Evolutionary conservation across 2,888 invertebrate genomes (phyloP).

Genomic region (Coenonympha glycerion): DNA sequence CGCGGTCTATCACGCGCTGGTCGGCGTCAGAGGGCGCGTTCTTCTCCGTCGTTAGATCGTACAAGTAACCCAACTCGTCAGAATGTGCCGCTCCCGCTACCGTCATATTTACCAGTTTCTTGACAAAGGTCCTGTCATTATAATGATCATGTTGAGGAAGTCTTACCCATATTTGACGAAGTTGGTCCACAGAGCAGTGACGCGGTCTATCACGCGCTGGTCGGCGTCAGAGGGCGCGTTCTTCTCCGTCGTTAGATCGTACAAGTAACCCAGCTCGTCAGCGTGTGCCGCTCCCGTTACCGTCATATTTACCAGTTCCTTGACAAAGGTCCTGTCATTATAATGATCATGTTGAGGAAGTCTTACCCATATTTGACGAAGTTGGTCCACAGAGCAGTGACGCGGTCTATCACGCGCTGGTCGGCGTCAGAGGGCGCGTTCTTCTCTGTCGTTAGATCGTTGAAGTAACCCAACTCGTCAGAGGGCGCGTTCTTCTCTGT

Average conservation of each 20-base stretch:
- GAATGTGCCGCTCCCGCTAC: too few relatives aligned
- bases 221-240: constrained; percentile 33
- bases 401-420: constrained; percentile 38
- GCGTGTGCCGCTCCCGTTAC: constrained; percentile 35
- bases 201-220: constrained; percentile 38
- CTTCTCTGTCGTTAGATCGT: constrained; percentile 29
- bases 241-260: constrained; percentile 29
- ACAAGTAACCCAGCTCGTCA: constrained; percentile 44
- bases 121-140: too few relatives aligned
- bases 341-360: too few relatives aligned
- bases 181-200: constrained; percentile 40
- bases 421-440: constrained; percentile 33
- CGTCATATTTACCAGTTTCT: too few relatives aligned
- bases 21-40: too few relatives aligned
- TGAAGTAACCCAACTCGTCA: constrained; percentile 45
- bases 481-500: constrained; percentile 25
- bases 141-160: too few relatives aligned
- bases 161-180: constrained; percentile 35
- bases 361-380: constrained; percentile 35
- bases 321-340: constrained; percentile 42
- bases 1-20: constrained; percentile 38
- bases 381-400: constrained; percentile 40
- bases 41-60: too few relatives aligned
- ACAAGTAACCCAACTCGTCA: too few relatives aligned
- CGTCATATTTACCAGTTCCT: constrained; percentile 30